Evolutionary conservation across 2,113 vertebrate genomes (phyloP), one percentile per base, ranked within the genome.

Genomic region (Hippoglossus stenolepis): DNA sequence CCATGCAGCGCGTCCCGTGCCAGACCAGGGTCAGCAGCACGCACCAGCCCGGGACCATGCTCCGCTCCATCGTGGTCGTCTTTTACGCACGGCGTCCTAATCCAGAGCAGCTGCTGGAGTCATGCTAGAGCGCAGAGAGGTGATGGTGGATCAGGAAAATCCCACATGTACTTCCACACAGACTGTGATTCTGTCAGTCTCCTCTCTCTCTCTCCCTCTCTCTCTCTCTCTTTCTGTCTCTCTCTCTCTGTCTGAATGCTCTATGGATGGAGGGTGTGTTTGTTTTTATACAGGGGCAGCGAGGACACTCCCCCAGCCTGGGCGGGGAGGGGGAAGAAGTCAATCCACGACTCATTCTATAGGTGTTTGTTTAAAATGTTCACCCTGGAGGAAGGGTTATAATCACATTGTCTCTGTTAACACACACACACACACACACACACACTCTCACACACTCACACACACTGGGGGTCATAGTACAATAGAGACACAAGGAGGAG

Each of bases 251-350:
- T 9, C 12, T 43, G 47, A 59, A 49, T 63, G 38, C 47, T 82
- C 45, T 24, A 10, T 9, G 15, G 24, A 62, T 47, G 69, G 20
- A 38, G 86, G 81, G 81, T 76, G 78, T 91, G 93, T 82, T 94
- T 80, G 53, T 84, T 94, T 96, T 97, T 97, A 97, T 96, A 95
- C 18, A 0, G 65, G 2, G 57, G 76, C 15, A 20, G 69, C 20
- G 13, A 68, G 18, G 89, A 76, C 93, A 85, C 94, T 86, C 91
- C 95, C 38, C 77, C 38, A 1, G 26, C 49, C 8, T 7, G 77
- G 79, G 79, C 70, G 56, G 78, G 84, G 85, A 82, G 83, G 40
- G 59, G 49, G 61, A 23, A 38, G 7, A 84, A 79, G 92, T 85
- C 84, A 88, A 84, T 80, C 85, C 73, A 62, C 68, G 70, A 60